Base-by-base conservation (phyloP, 37 sponge, comb jelly and placozoan genomes). In the Haliclona indistincta region DNA sequence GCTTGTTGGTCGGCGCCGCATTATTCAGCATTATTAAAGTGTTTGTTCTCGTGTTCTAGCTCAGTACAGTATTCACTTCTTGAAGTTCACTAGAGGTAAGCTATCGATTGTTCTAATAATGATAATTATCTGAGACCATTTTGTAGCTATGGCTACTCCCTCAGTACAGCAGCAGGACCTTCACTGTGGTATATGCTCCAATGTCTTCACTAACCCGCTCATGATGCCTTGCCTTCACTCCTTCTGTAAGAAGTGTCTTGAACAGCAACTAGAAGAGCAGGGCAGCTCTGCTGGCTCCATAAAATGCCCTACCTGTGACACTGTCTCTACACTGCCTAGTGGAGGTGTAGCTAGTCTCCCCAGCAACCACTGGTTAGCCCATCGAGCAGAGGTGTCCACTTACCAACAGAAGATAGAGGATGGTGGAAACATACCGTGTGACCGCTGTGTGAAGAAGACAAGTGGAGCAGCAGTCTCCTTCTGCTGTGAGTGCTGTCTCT, bases 151-250 rank as follows among this genome's bases (percentile, higher is more conserved):
- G n/a, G n/a, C n/a, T n/a, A n/a, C n/a, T n/a, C n/a, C n/a, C n/a
- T n/a, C n/a, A n/a, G n/a, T n/a, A n/a, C n/a, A n/a, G n/a, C n/a
- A n/a, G n/a, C n/a, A n/a, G n/a, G n/a, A n/a, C n/a, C n/a, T n/a
- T n/a, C n/a, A n/a, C n/a, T n/a, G n/a, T n/a, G n/a, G n/a, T n/a
- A n/a, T 72, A 5, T 82, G 82, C 36, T 73, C 74, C 19, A 37
- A 83, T 17, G 39, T 62, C 10, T 83, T 69, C 63, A 55, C 15
- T 29, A 76, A 83, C 43, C 84, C 84, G 28, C 68, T 67, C 0
- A 75, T 83, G 63, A 75, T 83, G n/a, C 52, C 37, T 2, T 83
- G 84, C 36, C 67, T 83, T 22, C 84, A 83, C 62, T 66, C 84
- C 38, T 83, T 83, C 70, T 83, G 84, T 32, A 32, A 4, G 39